Evolutionary conservation across 2,797 vertebrate genomes (phyloP).

Genomic region (Protonibea diacanthus): DNA sequence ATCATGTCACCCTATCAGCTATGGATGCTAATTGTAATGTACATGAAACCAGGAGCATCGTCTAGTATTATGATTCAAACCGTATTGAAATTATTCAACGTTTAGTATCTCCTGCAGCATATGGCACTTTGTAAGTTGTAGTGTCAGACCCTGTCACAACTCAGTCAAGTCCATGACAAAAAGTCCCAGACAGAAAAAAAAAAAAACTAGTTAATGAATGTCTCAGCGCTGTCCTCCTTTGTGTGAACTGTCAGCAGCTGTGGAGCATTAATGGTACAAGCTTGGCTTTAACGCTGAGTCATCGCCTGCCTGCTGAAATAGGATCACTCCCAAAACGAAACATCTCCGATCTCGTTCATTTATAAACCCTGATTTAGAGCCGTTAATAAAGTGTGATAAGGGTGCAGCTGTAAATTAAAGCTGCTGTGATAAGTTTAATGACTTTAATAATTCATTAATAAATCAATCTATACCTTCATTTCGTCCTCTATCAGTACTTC

Average conservation of each 20-base stretch:
- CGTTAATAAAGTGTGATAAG: not conserved
- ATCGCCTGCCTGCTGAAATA: not conserved
- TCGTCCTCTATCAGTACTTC: not conserved
- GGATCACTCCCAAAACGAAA: slow-evolving; percentile 3
- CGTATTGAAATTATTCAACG: not conserved
- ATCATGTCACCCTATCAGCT: not conserved
- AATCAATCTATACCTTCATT: not conserved
- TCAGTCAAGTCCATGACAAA: slow-evolving; percentile 7
- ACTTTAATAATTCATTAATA: no score
- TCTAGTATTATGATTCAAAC: not conserved
- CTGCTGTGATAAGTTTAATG: not conserved
- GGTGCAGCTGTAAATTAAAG: not conserved
- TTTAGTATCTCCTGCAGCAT: not conserved
- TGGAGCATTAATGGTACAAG: not conserved
- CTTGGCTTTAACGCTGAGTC: slow-evolving; percentile 13
- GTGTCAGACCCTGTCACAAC: slow-evolving; percentile 12
- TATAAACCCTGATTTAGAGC: not conserved
- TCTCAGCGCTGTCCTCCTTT: not conserved
- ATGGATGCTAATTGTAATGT: not conserved
- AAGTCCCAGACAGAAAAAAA: not conserved
- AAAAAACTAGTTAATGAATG: not conserved
- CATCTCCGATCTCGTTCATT: not conserved
- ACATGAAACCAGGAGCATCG: no score
- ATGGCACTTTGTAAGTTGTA: not conserved
- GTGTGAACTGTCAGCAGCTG: slow-evolving; percentile 9